phyloP scores from a whole-genome alignment of 2,888 invertebrate genomes.

The Choristoneura rosaceana region DNA sequence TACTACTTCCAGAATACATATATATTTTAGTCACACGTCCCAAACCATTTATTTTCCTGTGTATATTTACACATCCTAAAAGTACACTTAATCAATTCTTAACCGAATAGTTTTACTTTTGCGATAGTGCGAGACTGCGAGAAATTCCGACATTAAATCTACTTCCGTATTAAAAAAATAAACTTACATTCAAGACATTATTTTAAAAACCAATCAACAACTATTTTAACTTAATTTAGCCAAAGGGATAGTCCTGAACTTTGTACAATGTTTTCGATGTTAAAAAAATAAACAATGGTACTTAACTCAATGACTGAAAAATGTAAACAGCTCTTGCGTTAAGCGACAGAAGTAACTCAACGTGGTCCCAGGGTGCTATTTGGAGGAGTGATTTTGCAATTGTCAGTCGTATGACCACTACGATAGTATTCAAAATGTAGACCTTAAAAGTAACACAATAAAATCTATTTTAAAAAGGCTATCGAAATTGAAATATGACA shows the following conservation, averaged over 20 bases:
- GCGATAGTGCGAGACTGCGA: conserved; percentile 72
- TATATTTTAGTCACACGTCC: conserved; percentile 48
- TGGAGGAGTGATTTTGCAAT: neutral
- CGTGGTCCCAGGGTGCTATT: conserved; percentile 49
- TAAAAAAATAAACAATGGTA: conserved; percentile 42
- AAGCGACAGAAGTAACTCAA: conserved; percentile 38
- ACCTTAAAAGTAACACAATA: neutral
- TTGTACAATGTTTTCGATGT: conserved; percentile 48
- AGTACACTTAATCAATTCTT: conserved; percentile 73
- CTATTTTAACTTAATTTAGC: conserved; percentile 46
- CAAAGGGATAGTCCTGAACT: conserved; percentile 45
- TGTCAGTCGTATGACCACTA: neutral
- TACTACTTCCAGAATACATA: conserved; percentile 39
- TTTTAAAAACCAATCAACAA: conserved; percentile 50
- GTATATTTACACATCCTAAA: conserved; percentile 79
- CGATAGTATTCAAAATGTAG: neutral
- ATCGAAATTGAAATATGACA: neutral
- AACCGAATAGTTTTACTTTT: conserved; percentile 67
- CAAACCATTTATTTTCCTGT: conserved; percentile 62
- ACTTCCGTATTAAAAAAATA: conserved; percentile 60
- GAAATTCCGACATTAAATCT: conserved; percentile 65
- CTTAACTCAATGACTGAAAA: conserved; percentile 42
- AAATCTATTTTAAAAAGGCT: neutral
- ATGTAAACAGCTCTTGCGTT: conserved; percentile 48
- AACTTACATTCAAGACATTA: conserved; percentile 52